Evolutionary conservation across 2,797 vertebrate species (phyloP).

Genomic region (Agapornis canus): DNA sequence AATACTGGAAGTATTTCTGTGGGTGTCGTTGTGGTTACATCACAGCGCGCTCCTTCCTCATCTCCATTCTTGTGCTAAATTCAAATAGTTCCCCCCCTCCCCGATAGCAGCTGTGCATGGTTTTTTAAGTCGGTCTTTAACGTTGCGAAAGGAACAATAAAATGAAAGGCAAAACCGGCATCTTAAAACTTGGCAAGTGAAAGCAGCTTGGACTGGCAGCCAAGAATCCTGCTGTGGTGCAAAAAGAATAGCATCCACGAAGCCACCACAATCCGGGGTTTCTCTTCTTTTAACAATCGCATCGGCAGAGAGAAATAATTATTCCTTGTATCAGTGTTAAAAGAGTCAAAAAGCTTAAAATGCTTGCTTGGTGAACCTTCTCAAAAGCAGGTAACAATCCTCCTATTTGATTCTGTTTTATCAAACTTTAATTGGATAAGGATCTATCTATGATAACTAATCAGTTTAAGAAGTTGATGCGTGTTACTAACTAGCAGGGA

Average conservation of each 20-base stretch:
- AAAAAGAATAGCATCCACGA: slow-evolving; percentile 77
- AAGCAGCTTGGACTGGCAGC: slow-evolving; percentile 86
- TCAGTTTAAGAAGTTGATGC: neutral
- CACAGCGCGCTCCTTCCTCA: slow-evolving; percentile 49
- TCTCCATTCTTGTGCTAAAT: slow-evolving; percentile 60
- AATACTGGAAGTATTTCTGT: slow-evolving; percentile 28
- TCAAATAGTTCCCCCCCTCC: slow-evolving; percentile 57
- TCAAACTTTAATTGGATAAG: neutral
- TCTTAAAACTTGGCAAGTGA: slow-evolving; percentile 87
- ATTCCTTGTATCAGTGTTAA: slow-evolving; percentile 63
- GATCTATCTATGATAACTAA: neutral
- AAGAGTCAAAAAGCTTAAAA: slow-evolving; percentile 70
- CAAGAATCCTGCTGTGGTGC: slow-evolving; percentile 89
- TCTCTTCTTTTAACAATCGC: slow-evolving; percentile 53
- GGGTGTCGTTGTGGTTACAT: slow-evolving; percentile 56
- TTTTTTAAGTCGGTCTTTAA: slow-evolving; percentile 66
- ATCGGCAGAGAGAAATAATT: slow-evolving; percentile 64
- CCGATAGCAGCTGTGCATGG: slow-evolving; percentile 65
- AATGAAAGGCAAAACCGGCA: slow-evolving; percentile 69
- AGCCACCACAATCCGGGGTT: slow-evolving; percentile 53
- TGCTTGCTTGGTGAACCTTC: slow-evolving; percentile 35
- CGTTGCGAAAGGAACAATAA: slow-evolving; percentile 72
- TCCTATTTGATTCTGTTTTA: slow-evolving; percentile 35
- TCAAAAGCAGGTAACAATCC: slow-evolving; percentile 50
- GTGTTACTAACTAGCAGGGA: neutral